A percentile compares a stretch with the other conserved stretches of the same genome.
Evolutionary conservation across 2,113 vertebrate genomes (phyloP).

Genomic region (Tor tambroides): DNA sequence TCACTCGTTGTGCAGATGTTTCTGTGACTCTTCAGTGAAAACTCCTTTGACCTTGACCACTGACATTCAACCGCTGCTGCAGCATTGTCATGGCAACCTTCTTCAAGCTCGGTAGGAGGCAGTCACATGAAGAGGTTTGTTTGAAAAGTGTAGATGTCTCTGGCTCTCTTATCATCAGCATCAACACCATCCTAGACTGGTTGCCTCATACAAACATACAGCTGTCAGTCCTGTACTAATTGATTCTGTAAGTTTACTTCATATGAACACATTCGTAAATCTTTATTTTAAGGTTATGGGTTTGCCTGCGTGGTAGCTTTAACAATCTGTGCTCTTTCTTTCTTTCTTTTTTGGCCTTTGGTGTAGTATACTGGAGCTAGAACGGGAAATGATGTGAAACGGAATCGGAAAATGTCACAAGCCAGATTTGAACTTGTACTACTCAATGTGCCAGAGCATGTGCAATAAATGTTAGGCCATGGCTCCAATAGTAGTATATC

Average conservation of each 20-base stretch:
- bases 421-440: neutral
- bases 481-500: neutral
- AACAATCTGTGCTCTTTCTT: neutral
- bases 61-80: constrained; percentile 61
- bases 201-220: neutral
- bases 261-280: neutral
- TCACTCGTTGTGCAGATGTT: neutral
- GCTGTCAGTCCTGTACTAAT: neutral
- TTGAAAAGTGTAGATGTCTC: constrained; percentile 71
- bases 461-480: neutral
- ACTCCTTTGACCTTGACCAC: constrained; percentile 60
- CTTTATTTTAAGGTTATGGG: neutral
- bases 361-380: neutral
- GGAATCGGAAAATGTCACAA: neutral
- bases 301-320: neutral
- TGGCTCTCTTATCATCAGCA: constrained; percentile 42
- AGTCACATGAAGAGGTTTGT: constrained; percentile 69
- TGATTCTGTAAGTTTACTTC: neutral
- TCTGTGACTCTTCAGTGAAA: constrained; percentile 53
- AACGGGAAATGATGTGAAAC: neutral
- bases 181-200: neutral
- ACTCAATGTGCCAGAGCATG: neutral
- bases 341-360: neutral
- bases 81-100: constrained; percentile 77
- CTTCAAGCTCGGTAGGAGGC: constrained; percentile 73